These are phyloP conservation scores for Macrosteles quadrilineatus DNA, from an alignment of 1,140 invertebrate species.

Conservation along the genomic window DNA sequence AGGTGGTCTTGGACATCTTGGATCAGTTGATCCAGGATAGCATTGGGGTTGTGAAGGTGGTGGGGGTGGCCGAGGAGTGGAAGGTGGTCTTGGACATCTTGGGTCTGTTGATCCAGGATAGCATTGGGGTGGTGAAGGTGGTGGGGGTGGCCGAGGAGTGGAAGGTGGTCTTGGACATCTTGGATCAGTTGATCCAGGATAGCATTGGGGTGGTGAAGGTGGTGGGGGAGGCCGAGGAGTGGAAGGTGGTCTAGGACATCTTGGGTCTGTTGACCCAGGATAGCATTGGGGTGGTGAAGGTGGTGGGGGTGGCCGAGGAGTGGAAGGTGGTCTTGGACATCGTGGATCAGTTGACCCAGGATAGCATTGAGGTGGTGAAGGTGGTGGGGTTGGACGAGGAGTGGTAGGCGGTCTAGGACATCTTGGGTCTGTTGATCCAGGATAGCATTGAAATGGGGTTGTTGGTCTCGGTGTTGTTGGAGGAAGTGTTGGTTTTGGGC, in stretches of 20 bases:
- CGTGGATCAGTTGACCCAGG: slow-evolving; percentile 47
- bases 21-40: slow-evolving; percentile 45
- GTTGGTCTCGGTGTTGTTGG: slow-evolving; percentile 35
- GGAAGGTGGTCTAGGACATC: slow-evolving; percentile 39
- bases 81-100: slow-evolving; percentile 44
- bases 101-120: slow-evolving; percentile 49
- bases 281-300: slow-evolving; percentile 38
- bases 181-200: slow-evolving; percentile 47
- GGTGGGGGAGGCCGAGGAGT: slow-evolving; percentile 36
- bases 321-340: slow-evolving; percentile 43
- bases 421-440: slow-evolving; percentile 44
- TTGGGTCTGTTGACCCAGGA: slow-evolving; percentile 43
- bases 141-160: slow-evolving; percentile 38
- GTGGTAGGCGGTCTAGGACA: slow-evolving; percentile 41
- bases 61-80: slow-evolving; percentile 39
- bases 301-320: slow-evolving; percentile 44
- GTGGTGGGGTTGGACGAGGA: slow-evolving; percentile 46
- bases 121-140: slow-evolving; percentile 39
- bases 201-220: slow-evolving; percentile 45
- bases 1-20: slow-evolving; percentile 44
- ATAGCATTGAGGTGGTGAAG: slow-evolving; percentile 38
- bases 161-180: slow-evolving; percentile 45
- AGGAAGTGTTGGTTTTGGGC: slow-evolving; percentile 47
- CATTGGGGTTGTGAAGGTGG: slow-evolving; percentile 34
- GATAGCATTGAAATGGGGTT: slow-evolving; percentile 42